Evolutionary conservation across 2,113 vertebrate species (phyloP), one percentile per base, ranked within the genome.

Genomic region (Crotophaga sulcirostris): DNA sequence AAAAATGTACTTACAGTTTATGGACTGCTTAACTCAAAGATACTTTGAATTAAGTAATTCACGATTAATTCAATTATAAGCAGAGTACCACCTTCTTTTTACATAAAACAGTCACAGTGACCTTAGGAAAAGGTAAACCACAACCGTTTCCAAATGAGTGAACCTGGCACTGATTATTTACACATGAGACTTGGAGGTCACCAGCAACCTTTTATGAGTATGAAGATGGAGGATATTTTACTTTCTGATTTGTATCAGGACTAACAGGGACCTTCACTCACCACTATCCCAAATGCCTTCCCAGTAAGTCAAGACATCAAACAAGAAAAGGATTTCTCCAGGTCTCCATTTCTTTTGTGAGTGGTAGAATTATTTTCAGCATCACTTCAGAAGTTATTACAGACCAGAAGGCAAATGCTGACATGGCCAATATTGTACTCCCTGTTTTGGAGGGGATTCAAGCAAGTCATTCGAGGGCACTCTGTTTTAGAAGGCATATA

Each of bases 351-450:
- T 67, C 12, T 33, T 6, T n/a, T 42, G 15, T 47, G 18, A 36
- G 55, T n/a, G 40, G 75, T 16, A 89, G 28, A 77, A 54, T 9
- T 17, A 21, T 10, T 47, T 77, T 31, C 62, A 92, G 70, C 69
- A 73, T 6, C n/a, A 28, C 23, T 74, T 84, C 58, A 34, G 11
- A 54, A 79, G n/a, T 33, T 54, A 16, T 56, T 54, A 11, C 7
- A 60, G 28, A 51, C 13, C 44, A 78, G 47, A 33, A 70, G 52
- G 31, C 23, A 90, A 25, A 80, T 5, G 34, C 33, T 69, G 67
- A 19, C 4, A 0, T 0, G 8, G 55, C n/a, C 9, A 10, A 21
- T 4, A 7, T 34, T 77, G 36, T 25, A 0, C 7, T 52, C 40
- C 45, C 33, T 79, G 38, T n/a, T 72, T 75, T 23, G 54, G 34